These are phyloP conservation scores for Actenoides lindsayi DNA, from an alignment of 2,113 vertebrate species.

Conservation along the genomic window DNA sequence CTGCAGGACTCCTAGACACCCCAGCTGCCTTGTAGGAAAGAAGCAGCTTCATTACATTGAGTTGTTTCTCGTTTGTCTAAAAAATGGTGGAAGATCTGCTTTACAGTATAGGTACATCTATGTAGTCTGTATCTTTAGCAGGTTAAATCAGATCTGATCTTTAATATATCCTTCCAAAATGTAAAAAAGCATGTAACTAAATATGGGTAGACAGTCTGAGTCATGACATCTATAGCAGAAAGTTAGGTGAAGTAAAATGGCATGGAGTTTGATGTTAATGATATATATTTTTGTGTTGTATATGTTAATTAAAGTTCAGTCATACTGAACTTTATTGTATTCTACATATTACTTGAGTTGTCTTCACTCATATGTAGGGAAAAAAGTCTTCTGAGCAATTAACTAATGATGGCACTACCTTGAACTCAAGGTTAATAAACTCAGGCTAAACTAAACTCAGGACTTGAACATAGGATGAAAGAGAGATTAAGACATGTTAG, in stretches of 20 bases:
- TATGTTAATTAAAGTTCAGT: neutral
- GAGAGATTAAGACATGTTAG: neutral
- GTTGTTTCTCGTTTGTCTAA: neutral
- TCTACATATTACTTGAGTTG: neutral
- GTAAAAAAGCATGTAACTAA: neutral
- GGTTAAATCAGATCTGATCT: neutral
- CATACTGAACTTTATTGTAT: neutral
- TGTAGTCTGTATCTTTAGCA: neutral
- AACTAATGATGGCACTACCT: neutral
- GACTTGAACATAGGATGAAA: neutral
- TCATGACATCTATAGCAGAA: neutral
- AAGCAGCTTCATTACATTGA: neutral
- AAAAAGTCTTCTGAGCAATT: neutral
- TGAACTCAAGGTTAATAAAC: neutral
- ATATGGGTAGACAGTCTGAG: neutral
- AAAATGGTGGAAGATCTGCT: neutral
- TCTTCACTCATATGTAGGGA: neutral
- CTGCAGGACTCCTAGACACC: neutral
- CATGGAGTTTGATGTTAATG: neutral
- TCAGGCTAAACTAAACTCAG: neutral
- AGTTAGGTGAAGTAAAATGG: neutral
- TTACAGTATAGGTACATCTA: neutral
- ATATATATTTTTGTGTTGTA: neutral
- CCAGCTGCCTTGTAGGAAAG: neutral
- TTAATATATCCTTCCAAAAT: neutral